These are phyloP conservation scores for Antheraea yamamai DNA, from an alignment of 2,888 invertebrate species.

Conservation along the genomic window DNA sequence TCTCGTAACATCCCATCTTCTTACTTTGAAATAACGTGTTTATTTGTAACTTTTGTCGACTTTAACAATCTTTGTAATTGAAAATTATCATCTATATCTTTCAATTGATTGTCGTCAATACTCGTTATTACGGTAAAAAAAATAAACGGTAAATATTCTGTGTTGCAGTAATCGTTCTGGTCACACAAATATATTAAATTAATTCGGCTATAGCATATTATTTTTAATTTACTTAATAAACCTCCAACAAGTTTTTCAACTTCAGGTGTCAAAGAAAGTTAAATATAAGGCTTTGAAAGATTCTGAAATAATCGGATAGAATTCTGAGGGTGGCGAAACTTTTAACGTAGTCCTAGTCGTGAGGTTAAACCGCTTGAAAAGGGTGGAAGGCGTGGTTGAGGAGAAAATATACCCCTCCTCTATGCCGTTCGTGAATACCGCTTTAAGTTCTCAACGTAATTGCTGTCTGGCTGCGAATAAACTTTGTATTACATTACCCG, in stretches of 20 bases:
- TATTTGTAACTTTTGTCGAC: slow-evolving; percentile 40
- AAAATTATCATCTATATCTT: background rate
- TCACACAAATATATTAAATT: background rate
- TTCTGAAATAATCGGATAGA: slow-evolving; percentile 68
- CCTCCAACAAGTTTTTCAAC: slow-evolving; percentile 43
- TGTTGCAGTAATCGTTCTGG: background rate
- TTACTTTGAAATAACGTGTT: slow-evolving; percentile 50
- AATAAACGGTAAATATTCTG: slow-evolving; percentile 24
- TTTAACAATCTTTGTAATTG: background rate
- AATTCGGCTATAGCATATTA: background rate
- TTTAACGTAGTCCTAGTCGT: slow-evolving; percentile 63
- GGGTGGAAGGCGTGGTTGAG: slow-evolving; percentile 51
- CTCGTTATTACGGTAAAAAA: slow-evolving; percentile 31
- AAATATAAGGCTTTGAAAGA: slow-evolving; percentile 56
- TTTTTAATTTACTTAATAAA: slow-evolving; percentile 22
- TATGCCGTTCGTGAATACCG: slow-evolving; percentile 76
- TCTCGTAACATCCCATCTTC: slow-evolving; percentile 45
- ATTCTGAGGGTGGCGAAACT: slow-evolving; percentile 57
- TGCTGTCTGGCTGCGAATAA: slow-evolving; percentile 79
- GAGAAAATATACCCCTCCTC: slow-evolving; percentile 50
- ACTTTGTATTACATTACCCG: slow-evolving; percentile 79
- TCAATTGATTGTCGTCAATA: slow-evolving; percentile 16
- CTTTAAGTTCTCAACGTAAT: slow-evolving; percentile 76
- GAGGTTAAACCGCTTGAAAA: slow-evolving; percentile 63
- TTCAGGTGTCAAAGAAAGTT: slow-evolving; percentile 55